Base-by-base conservation (phyloP, 2,888 invertebrate species). In the Andrena hattorfiana region DNA sequence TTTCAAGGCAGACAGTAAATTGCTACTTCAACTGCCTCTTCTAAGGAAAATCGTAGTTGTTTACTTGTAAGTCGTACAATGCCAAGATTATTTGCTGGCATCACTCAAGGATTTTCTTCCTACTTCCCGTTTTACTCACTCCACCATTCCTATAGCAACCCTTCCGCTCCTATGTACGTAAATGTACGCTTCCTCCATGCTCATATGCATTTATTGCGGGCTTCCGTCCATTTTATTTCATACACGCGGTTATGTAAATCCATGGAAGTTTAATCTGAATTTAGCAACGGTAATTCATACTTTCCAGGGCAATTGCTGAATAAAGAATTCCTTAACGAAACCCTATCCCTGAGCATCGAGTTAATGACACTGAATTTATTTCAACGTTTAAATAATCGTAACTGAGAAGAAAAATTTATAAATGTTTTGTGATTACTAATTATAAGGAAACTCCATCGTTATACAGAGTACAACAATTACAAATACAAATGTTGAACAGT, bases 31-130 rank as follows among this genome's bases (percentile, higher is more conserved):
- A 60, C 28, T 60, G 60, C 28, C 8, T 8, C 28, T 2, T 13
- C 30, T n/a, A n/a, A 30, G n/a, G 30, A 30, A 28, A 60, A 30
- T 60, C 60, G 28, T 60, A 28, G 60, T 30, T 60, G 60, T 32
- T 13, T 60, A 60, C n/a, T 60, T 60, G 60, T n/a, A n/a, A 32
- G 60, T 60, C 60, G 7, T 60, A 59, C 59, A 59, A 59, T 59
- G 13, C 59, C 28, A 59, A 26, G 59, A 60, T 60, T 60, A 60
- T 30, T 60, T 30, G 60, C 60, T 30, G n/a, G 28, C 28, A 28
- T 59, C 26, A 20, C 16, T 20, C 26, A 48, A 26, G n/a, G 6
- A 60, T 16, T 48, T 66, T 49, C 49, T 28, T 28, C 16, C 48
- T 26, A 66, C 13, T 35, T 49, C n/a, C 32, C 26, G 13, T 13